Evolutionary conservation across 2,797 vertebrate genomes (phyloP).

Genomic region (Limnodromus scolopaceus): DNA sequence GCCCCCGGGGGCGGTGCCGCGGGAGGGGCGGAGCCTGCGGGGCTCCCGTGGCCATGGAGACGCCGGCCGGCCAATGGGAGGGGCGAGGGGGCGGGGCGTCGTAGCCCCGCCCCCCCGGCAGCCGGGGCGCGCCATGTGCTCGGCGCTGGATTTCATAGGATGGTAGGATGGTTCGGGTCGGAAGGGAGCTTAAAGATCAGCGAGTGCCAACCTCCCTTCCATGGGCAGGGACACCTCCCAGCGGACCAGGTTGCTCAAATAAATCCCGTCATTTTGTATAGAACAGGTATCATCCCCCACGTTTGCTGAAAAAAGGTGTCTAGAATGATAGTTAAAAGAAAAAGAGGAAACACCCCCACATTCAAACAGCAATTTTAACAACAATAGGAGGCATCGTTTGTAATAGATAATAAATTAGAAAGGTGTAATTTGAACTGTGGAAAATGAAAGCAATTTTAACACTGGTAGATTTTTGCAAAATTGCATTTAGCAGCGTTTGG

Average conservation of each 20-base stretch:
- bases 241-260: neutral
- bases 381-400: neutral
- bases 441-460: neutral
- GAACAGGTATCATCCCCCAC: neutral
- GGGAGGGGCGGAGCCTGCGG: neutral
- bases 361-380: neutral
- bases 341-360: accelerated
- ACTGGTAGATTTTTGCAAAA: neutral
- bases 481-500: neutral
- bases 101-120: neutral
- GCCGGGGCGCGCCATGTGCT: neutral
- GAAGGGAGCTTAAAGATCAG: neutral
- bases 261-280: neutral
- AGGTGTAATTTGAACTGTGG: neutral
- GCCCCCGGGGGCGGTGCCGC: neutral
- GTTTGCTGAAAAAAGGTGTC: neutral
- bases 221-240: neutral
- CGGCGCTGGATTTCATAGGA: neutral
- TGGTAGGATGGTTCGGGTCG: neutral
- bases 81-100: too few relatives aligned
- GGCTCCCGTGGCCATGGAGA: neutral
- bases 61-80: neutral
- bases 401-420: neutral
- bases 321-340: neutral
- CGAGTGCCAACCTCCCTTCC: neutral